These are phyloP conservation scores for Hyalella azteca DNA, from an alignment of 2,888 invertebrate species.

Conservation along the genomic window DNA sequence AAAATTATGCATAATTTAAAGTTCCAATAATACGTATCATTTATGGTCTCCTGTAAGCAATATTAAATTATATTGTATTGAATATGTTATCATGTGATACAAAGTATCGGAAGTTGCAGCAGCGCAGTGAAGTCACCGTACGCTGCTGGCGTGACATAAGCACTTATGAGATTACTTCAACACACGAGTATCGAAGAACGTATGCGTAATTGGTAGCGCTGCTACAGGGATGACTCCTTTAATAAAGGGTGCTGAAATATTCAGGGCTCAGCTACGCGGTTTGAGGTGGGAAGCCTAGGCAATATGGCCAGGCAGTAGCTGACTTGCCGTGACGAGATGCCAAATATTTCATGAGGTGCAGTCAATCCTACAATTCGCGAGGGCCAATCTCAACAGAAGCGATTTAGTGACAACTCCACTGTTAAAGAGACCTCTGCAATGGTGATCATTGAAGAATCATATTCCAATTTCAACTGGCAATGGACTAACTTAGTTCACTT, in stretches of 20 bases:
- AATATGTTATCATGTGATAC: too few species aligned
- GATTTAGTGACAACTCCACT: slow-evolving; percentile 4
- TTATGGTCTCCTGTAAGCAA: too few species aligned
- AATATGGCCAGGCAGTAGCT: background rate
- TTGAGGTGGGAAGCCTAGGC: background rate
- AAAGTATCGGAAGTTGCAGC: too few species aligned
- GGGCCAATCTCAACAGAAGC: background rate
- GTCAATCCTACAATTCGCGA: background rate
- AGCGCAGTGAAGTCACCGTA: too few species aligned
- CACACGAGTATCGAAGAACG: slow-evolving; percentile 26
- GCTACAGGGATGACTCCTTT: slow-evolving; percentile 30
- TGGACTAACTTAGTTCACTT: too few species aligned
- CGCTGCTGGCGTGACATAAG: slow-evolving; percentile 28
- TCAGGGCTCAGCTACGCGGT: background rate
- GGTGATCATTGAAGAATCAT: too few species aligned
- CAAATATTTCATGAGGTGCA: slow-evolving; percentile 11
- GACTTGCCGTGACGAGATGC: slow-evolving; percentile 2
- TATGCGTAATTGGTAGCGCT: slow-evolving; percentile 28
- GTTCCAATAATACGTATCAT: too few species aligned
- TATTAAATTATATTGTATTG: too few species aligned
- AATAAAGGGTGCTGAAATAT: slow-evolving; percentile 20
- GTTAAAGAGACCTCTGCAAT: too few species aligned
- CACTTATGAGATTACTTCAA: slow-evolving; percentile 35
- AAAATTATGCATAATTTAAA: too few species aligned
- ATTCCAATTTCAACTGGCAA: too few species aligned